A percentile compares a stretch with the other conserved stretches of the same genome.
phyloP scores from a whole-genome alignment of 2,113 vertebrate species.

The Brienomyrus brachyistius region DNA sequence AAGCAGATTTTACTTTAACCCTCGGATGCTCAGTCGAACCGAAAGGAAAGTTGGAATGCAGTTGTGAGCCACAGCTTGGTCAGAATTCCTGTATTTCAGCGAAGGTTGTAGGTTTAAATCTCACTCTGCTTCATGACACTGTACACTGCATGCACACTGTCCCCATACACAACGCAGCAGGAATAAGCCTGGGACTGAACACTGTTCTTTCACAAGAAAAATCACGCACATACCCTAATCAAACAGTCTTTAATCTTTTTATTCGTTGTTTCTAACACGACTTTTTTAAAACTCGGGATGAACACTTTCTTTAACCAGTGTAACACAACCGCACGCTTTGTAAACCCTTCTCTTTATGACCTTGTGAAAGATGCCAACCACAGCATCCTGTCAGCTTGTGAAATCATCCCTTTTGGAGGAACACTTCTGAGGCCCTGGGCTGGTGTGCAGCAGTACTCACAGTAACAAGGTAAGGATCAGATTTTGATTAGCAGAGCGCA shows the following conservation, averaged over 20 bases:
- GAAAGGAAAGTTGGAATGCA: background rate
- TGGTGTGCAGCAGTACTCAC: background rate
- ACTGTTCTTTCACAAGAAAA: background rate
- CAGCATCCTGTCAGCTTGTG: background rate
- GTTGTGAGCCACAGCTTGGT: background rate
- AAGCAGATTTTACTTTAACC: background rate
- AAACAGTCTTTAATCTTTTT: background rate
- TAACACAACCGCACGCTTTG: background rate
- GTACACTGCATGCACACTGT: background rate
- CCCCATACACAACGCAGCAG: background rate
- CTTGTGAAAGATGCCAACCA: background rate
- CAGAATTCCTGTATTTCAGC: background rate
- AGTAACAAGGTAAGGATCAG: background rate
- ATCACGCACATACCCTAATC: background rate
- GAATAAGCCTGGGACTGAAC: background rate
- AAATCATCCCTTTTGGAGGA: background rate
- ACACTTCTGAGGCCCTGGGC: background rate
- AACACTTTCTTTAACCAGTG: background rate
- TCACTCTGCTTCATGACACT: background rate
- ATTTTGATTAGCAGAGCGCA: background rate
- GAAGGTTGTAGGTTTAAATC: background rate
- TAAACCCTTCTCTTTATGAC: background rate
- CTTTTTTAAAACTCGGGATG: background rate
- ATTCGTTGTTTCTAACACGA: background rate
- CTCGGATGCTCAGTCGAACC: background rate